Evolutionary conservation across 2,113 vertebrate genomes (phyloP), one percentile per base, ranked within the genome.

Genomic region (Verasper variegatus): DNA sequence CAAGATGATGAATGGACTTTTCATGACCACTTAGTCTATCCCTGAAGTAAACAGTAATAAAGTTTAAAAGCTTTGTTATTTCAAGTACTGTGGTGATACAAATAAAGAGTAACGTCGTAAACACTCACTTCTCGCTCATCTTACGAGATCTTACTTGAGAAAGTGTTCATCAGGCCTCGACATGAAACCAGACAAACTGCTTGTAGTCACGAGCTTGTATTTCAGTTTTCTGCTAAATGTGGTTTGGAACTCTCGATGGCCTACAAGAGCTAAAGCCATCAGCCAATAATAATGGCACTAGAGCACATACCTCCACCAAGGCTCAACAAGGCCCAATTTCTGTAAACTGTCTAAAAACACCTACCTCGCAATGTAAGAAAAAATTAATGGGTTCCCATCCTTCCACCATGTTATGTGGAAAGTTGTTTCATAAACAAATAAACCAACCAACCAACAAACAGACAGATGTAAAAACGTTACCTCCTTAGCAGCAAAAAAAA

Each of bases 1-100:
- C 55, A 59, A 35, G 14, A 26, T 24, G 12, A 23, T 63, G 52
- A 8, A 47, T 35, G 20, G 1, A 54, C 59, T 71, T 51, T 35
- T 58, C 69, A 76, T 35, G 17, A 17, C n/a, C 59, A 56, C 65
- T 59, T 68, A 61, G 70, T 5, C 59, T 42, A 27, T 1, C 15
- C 18, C 59, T 68, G 5, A 71, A 49, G 23, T 69, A 49, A 49
- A 71, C 1, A 58, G 12, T 9, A 21, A 55, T 71, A 62, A 21
- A 47, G n/a, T 88, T 75, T 26, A 68, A 62, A 47, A 26, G 13
- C n/a, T 11, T 62, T 81, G n/a, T 56, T 61, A 71, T 71, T 71
- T 68, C 24, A 65, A 42, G 59, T 18, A 18, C 17, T 58, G 21
- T 21, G 55, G 23, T n/a, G 14, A 59, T 2, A 42, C 31, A 76